These are phyloP conservation scores for Petaurus breviceps DNA, from an alignment of 2,113 vertebrate genomes.

Conservation along the genomic window DNA sequence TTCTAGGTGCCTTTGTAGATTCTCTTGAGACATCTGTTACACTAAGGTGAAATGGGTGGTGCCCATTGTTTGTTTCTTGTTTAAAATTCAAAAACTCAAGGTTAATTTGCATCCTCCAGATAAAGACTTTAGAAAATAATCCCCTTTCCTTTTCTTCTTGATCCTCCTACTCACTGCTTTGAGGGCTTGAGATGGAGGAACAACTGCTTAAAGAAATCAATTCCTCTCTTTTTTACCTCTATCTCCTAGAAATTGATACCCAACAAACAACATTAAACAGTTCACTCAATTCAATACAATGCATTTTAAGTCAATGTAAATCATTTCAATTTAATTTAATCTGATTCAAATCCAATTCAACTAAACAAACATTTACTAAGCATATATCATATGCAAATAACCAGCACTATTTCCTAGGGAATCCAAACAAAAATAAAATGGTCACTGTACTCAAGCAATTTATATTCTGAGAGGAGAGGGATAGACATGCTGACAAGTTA, in stretches of 20 bases:
- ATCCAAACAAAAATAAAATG: neutral
- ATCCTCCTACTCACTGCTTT: neutral
- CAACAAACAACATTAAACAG: neutral
- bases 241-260: neutral
- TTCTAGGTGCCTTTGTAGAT: neutral
- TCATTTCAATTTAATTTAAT: neutral
- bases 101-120: neutral
- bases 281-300: neutral
- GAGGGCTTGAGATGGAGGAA: neutral
- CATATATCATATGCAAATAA: neutral
- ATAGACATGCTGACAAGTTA: neutral
- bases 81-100: neutral
- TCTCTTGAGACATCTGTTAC: neutral
- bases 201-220: neutral
- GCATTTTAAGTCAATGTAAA: neutral
- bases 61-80: neutral
- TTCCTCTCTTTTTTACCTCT: neutral
- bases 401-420: neutral
- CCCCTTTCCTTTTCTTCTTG: neutral
- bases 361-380: neutral
- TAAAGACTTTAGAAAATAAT: neutral
- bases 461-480: neutral
- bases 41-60: neutral
- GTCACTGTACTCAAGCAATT: neutral
- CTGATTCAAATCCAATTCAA: neutral